These are phyloP conservation scores for Brachylomia viminalis DNA, from an alignment of 2,888 invertebrate genomes.

Conservation along the genomic window DNA sequence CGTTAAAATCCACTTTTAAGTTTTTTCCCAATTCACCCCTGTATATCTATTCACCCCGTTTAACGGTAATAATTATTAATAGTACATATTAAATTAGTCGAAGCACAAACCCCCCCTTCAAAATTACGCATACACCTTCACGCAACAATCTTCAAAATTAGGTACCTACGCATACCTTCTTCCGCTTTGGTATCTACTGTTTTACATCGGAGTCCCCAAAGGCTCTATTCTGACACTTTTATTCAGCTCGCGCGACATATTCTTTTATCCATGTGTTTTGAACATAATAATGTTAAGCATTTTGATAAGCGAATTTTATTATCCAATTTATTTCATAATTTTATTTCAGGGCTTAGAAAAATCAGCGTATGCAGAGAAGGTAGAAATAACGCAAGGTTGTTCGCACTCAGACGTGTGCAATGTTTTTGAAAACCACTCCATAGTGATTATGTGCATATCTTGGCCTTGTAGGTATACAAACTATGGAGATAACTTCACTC, in stretches of 20 bases:
- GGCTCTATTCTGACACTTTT: constrained; percentile 14
- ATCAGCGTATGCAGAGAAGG: constrained; percentile 75
- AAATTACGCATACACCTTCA: too few relatives aligned
- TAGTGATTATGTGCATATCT: constrained; percentile 78
- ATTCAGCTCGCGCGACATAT: background rate
- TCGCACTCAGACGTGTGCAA: constrained; percentile 84
- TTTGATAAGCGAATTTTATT: too few relatives aligned
- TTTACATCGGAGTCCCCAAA: constrained; percentile 16
- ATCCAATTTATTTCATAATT: constrained; percentile 7
- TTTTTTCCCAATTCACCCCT: too few relatives aligned
- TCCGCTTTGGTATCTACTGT: background rate
- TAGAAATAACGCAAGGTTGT: constrained; percentile 82
- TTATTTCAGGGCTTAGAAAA: constrained; percentile 77
- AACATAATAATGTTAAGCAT: too few relatives aligned
- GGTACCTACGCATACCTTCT: too few relatives aligned
- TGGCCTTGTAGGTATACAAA: constrained; percentile 79
- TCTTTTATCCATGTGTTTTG: too few relatives aligned
- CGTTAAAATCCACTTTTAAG: too few relatives aligned
- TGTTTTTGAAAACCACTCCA: constrained; percentile 81
- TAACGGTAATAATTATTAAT: too few relatives aligned
- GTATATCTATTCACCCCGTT: too few relatives aligned
- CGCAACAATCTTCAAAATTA: too few relatives aligned
- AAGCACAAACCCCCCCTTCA: background rate
- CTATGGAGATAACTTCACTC: constrained; percentile 74
- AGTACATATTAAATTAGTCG: background rate